Evolutionary conservation across 2,113 vertebrate species (phyloP).

Genomic region (Lepus americanus): DNA sequence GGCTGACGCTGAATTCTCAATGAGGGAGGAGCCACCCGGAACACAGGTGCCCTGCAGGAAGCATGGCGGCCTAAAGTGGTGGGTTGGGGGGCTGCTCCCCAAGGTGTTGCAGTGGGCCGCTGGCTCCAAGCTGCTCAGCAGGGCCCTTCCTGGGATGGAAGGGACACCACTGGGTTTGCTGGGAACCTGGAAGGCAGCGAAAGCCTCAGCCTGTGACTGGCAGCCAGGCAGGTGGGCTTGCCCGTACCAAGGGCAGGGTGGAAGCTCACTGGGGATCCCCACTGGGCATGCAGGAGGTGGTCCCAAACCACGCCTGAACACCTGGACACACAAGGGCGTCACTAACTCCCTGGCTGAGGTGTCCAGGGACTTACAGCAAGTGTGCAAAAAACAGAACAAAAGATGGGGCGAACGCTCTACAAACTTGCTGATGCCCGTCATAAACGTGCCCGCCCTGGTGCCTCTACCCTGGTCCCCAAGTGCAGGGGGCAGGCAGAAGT

Average conservation of each 20-base stretch:
- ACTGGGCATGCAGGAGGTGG: accelerated
- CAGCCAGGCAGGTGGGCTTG: accelerated
- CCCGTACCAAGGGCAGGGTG: accelerated
- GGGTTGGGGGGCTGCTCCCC: accelerated
- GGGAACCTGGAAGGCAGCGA: neutral
- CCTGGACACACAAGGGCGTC: no score
- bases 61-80: accelerated
- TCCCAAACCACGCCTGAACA: neutral
- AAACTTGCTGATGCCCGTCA: no score
- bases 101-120: neutral
- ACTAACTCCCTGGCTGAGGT: neutral
- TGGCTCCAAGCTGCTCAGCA: neutral
- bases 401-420: no score
- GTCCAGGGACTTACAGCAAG: no score
- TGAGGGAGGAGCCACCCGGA: accelerated
- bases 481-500: neutral
- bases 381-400: no score
- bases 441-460: accelerated
- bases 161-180: accelerated
- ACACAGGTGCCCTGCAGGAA: neutral
- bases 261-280: neutral
- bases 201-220: neutral
- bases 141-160: neutral
- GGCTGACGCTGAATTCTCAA: neutral
- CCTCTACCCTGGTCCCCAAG: accelerated